Evolutionary conservation across 2,797 vertebrate species (phyloP).

Genomic region (Chelon auratus): DNA sequence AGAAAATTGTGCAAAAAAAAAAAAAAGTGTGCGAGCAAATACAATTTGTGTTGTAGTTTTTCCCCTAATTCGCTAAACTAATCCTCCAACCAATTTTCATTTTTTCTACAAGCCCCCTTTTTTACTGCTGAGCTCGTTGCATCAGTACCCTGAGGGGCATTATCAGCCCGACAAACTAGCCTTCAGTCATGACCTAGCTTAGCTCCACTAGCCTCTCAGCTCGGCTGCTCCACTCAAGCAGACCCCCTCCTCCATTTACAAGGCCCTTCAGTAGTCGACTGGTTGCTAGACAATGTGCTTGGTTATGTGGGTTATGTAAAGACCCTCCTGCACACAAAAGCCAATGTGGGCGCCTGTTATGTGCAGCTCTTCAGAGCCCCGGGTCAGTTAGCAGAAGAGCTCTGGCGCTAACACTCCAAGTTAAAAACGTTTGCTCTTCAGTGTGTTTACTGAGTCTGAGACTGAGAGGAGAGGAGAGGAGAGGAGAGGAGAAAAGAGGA

Average conservation of each 20-base stretch:
- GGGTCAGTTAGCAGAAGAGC: slow-evolving; percentile 85
- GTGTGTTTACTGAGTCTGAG: slow-evolving; percentile 64
- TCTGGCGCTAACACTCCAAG: slow-evolving; percentile 81
- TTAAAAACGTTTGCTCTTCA: slow-evolving; percentile 82
- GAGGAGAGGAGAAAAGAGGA: slow-evolving; percentile 26
- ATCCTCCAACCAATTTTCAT: slow-evolving; percentile 9
- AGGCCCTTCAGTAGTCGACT: slow-evolving; percentile 78
- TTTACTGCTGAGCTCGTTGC: slow-evolving; percentile 44
- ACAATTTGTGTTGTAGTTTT: not conserved
- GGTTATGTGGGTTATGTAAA: slow-evolving; percentile 89
- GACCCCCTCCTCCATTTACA: slow-evolving; percentile 80
- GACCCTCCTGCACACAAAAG: slow-evolving; percentile 88
- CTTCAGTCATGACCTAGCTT: slow-evolving; percentile 67
- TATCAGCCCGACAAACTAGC: slow-evolving; percentile 74
- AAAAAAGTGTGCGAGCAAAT: not conserved
- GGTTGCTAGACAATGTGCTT: slow-evolving; percentile 89
- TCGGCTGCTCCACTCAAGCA: slow-evolving; percentile 72
- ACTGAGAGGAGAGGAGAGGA: slow-evolving; percentile 65
- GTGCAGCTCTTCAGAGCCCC: slow-evolving; percentile 82
- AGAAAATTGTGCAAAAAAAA: not conserved
- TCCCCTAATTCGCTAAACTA: not conserved
- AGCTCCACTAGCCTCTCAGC: slow-evolving; percentile 76
- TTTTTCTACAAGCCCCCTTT: not conserved
- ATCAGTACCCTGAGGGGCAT: slow-evolving; percentile 56
- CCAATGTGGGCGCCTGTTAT: slow-evolving; percentile 84